phyloP scores from a whole-genome alignment of 2,888 invertebrate genomes.

The Parascotia fuliginaria region DNA sequence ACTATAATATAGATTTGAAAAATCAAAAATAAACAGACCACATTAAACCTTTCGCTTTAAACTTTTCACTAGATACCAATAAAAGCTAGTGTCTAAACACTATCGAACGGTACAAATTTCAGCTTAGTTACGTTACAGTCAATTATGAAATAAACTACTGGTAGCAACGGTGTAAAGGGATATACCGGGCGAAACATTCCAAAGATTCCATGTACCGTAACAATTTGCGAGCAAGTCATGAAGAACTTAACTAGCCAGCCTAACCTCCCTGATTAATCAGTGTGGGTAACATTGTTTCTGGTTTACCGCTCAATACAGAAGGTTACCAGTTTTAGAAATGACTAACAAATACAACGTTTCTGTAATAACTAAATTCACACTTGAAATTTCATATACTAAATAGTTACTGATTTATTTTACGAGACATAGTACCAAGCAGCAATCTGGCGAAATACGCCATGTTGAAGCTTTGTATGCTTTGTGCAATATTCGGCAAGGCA shows the following conservation, averaged over 20 bases:
- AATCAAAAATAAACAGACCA: too few relatives aligned
- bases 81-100: too few relatives aligned
- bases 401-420: neutral
- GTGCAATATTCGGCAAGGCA: constrained; percentile 1
- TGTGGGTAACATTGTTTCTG: constrained; percentile 21
- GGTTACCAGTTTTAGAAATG: constrained; percentile 5
- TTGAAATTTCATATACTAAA: constrained; percentile 3
- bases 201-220: constrained; percentile 6
- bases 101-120: too few relatives aligned
- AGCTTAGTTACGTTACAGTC: too few relatives aligned
- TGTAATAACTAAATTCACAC: neutral
- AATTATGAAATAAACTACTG: neutral
- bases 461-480: neutral
- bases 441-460: neutral
- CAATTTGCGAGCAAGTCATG: constrained; percentile 5
- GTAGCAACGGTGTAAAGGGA: neutral
- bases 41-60: too few relatives aligned
- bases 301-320: neutral
- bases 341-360: constrained; percentile 7
- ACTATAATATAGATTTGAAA: too few relatives aligned
- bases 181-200: constrained; percentile 1
- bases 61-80: too few relatives aligned
- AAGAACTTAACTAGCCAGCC: constrained; percentile 15
- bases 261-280: constrained; percentile 32
- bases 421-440: neutral